Percentiles rank a stretch among this genome's conserved stretches.
Conservation (phyloP, 1,140 invertebrate species). For the Trichoplusia ni region DNA sequence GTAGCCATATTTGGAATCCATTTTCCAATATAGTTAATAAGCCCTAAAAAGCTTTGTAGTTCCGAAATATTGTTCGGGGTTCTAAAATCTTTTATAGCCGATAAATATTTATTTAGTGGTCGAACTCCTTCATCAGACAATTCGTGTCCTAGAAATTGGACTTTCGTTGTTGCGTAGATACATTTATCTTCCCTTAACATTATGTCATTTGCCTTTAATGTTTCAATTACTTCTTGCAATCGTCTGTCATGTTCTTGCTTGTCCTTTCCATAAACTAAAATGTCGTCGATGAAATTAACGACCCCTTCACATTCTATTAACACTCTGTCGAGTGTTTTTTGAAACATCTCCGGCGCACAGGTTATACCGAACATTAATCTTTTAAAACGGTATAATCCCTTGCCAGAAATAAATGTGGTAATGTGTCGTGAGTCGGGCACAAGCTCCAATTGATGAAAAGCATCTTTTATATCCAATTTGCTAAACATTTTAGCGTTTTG, state of each 20-base stretch:
- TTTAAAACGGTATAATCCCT: constrained; percentile 39
- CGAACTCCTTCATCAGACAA: constrained; percentile 46
- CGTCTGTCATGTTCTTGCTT: neutral
- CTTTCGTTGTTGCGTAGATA: constrained; percentile 39
- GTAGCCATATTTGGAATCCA: constrained; percentile 59
- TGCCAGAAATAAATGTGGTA: constrained; percentile 38
- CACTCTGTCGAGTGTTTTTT: constrained; percentile 33
- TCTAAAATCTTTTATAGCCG: constrained; percentile 51
- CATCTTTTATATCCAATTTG: constrained; percentile 47
- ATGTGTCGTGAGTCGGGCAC: constrained; percentile 32
- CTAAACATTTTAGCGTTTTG: neutral
- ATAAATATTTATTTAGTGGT: constrained; percentile 53
- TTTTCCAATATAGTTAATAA: constrained; percentile 68
- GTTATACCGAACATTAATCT: neutral
- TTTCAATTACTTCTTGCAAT: neutral
- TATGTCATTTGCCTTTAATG: neutral
- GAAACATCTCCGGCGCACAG: constrained; percentile 37
- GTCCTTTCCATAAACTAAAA: neutral
- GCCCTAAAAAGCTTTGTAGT: constrained; percentile 68
- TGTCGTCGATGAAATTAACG: neutral
- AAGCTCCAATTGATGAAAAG: constrained; percentile 40
- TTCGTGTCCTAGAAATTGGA: constrained; percentile 69
- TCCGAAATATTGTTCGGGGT: constrained; percentile 54
- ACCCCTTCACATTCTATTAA: neutral
- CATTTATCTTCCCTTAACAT: constrained; percentile 45